A percentile compares a stretch with the other conserved stretches of the same genome.
Conservation (phyloP, 1,140 invertebrate species). For the Platorchestia sp. region DNA sequence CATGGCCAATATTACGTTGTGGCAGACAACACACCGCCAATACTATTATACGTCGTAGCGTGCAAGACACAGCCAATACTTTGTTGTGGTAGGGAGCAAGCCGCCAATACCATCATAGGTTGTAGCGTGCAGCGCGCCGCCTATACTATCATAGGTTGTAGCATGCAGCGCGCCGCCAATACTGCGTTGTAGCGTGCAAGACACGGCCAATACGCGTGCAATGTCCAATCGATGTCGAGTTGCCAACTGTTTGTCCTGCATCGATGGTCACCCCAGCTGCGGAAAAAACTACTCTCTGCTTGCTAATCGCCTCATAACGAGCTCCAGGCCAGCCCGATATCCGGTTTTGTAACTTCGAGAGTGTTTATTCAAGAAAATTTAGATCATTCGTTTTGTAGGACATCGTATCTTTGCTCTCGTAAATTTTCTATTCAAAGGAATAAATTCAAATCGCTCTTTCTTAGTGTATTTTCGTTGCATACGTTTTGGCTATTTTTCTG, state of each 20-base stretch:
- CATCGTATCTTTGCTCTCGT: neutral
- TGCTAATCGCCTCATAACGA: neutral
- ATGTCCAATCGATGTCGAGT: neutral
- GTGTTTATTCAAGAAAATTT: neutral
- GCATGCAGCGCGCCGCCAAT: neutral
- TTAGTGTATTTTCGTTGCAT: neutral
- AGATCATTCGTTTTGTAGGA: neutral
- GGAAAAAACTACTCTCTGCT: neutral
- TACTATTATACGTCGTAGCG: neutral
- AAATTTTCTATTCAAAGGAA: neutral
- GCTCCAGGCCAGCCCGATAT: neutral
- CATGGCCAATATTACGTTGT: neutral
- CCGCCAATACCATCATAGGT: neutral
- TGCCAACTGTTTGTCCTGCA: neutral
- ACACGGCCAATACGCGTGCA: neutral
- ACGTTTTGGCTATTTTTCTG: neutral
- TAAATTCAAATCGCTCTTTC: neutral
- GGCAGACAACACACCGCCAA: neutral
- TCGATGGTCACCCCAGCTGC: neutral
- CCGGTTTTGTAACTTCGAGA: neutral
- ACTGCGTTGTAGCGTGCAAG: neutral
- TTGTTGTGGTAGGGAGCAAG: neutral
- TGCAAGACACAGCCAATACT: neutral
- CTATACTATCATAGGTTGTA: neutral
- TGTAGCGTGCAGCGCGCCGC: neutral